A percentile compares a stretch with the other conserved stretches of the same genome.
Evolutionary conservation across 1,140 invertebrate species (phyloP).

Genomic region (Drosophila murphyi): DNA sequence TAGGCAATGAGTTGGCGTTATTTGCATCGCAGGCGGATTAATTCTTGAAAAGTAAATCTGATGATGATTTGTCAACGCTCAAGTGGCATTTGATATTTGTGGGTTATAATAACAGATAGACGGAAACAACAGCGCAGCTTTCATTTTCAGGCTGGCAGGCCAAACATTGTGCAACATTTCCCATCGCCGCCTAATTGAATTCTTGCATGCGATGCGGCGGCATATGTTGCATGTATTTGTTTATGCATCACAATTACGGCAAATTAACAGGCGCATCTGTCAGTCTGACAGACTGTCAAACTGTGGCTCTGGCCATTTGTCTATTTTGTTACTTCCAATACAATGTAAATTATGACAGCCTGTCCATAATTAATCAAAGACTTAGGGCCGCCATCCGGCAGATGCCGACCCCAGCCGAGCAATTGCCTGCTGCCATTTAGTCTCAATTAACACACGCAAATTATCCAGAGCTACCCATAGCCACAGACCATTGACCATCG

Average conservation of each 20-base stretch:
- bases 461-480: constrained; percentile 42
- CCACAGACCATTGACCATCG: constrained; percentile 5
- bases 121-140: constrained; percentile 36
- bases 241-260: constrained; percentile 43
- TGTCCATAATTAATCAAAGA: constrained; percentile 80
- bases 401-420: neutral
- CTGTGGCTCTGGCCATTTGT: constrained; percentile 3
- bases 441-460: constrained; percentile 77
- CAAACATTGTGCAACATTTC: constrained; percentile 53
- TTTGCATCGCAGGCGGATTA: constrained; percentile 64
- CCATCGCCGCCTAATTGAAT: constrained; percentile 45
- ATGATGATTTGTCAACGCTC: constrained; percentile 72
- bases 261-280: constrained; percentile 54
- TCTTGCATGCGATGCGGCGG: constrained; percentile 44
- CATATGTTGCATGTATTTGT: constrained; percentile 22
- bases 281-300: neutral
- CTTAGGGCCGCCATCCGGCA: constrained; percentile 60
- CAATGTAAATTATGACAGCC: constrained; percentile 76
- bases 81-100: constrained; percentile 49
- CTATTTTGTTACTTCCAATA: constrained; percentile 3
- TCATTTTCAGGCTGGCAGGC: constrained; percentile 61
- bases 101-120: constrained; percentile 64
- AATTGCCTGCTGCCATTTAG: constrained; percentile 55
- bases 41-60: constrained; percentile 82
- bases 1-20: constrained; percentile 69